These are phyloP conservation scores for Ailurus styani DNA, from an alignment of 2,113 vertebrate species.

Conservation along the genomic window DNA sequence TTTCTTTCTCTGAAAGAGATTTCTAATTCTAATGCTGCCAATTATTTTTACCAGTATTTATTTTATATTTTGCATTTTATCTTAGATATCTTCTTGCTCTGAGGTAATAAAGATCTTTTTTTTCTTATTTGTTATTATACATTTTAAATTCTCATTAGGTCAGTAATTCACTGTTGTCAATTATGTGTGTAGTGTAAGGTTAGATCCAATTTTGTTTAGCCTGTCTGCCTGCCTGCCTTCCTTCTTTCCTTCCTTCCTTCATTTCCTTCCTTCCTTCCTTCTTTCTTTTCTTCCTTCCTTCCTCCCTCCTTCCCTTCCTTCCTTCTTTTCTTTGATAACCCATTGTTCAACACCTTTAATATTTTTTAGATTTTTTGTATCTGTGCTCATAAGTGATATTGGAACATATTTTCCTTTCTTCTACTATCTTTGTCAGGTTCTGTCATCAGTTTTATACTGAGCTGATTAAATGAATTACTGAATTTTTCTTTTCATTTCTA, in stretches of 20 bases:
- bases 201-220: background rate
- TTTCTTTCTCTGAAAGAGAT: background rate
- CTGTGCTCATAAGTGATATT: background rate
- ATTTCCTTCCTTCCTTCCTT: background rate
- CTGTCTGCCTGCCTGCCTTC: background rate
- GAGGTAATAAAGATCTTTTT: background rate
- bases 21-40: background rate
- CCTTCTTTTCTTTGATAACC: background rate
- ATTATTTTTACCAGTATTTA: background rate
- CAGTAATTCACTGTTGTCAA: background rate
- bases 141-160: background rate
- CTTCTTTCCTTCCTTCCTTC: background rate
- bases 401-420: background rate
- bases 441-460: background rate
- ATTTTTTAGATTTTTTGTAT: background rate
- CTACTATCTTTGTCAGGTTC: background rate
- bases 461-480: background rate
- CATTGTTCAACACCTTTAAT: background rate
- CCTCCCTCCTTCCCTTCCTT: background rate
- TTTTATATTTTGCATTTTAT: background rate
- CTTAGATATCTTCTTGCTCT: background rate
- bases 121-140: background rate
- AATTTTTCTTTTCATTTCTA: background rate
- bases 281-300: rapidly evolving
- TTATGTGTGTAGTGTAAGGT: background rate